Evolutionary conservation across 2,113 vertebrate species (phyloP).

Genomic region (Mellivora capensis): DNA sequence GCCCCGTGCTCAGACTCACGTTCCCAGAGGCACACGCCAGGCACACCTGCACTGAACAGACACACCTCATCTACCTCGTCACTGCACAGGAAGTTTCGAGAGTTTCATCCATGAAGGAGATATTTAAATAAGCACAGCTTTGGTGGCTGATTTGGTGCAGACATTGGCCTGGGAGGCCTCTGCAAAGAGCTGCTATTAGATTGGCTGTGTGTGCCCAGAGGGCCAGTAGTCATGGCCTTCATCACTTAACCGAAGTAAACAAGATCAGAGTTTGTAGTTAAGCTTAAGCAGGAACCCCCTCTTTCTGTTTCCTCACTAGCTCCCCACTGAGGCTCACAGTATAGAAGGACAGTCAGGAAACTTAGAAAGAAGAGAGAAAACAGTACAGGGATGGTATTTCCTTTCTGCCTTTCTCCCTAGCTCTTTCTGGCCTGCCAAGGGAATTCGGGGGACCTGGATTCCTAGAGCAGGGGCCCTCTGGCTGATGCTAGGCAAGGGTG

Average conservation of each 20-base stretch:
- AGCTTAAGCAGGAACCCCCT: not conserved
- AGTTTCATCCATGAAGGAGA: no score
- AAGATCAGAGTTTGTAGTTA: not conserved
- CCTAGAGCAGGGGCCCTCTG: not conserved
- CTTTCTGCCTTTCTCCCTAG: not conserved
- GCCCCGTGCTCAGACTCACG: not conserved
- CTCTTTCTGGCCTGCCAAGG: not conserved
- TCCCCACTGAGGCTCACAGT: not conserved
- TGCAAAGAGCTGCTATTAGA: not conserved
- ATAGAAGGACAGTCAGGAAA: no score
- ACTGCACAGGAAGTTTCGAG: no score
- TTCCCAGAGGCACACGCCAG: fast-evolving
- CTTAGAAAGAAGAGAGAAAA: no score
- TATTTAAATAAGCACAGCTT: not conserved
- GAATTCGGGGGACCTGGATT: not conserved
- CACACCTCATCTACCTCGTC: not conserved
- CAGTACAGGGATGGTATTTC: no score
- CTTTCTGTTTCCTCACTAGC: not conserved
- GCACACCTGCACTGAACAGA: no score
- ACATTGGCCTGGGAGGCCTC: not conserved
- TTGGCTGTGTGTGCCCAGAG: no score
- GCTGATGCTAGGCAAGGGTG: no score
- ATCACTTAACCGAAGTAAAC: no score
- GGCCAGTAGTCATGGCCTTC: no score
- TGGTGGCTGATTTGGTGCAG: not conserved